Evolutionary conservation across 2,113 vertebrate genomes (phyloP), one percentile per base, ranked within the genome.

Genomic region (Perca schrenkii): DNA sequence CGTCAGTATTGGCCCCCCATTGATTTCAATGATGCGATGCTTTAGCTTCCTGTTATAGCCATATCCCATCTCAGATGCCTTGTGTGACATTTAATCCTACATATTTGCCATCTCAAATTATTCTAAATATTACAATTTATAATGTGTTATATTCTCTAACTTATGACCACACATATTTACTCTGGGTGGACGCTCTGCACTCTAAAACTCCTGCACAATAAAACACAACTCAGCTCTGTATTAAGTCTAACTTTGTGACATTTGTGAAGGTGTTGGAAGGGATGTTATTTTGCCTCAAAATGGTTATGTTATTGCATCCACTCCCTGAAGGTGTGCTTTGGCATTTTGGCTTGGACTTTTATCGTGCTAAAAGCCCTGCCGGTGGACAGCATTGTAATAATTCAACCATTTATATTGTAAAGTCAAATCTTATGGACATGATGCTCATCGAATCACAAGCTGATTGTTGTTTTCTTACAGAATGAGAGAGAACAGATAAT

Each of bases 401-500:
- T 36, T 63, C 21, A 71, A 36, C n/a, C 14, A 43, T 57, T 36
- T 57, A 17, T 52, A 40, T 16, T 16, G 1, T 67, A 4, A 19
- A 40, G 16, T 54, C 3, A 46, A 34, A 19, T 62, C 21, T 78
- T 10, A 53, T 49, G 6, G 13, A 49, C n/a, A 62, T 43, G 0
- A 56, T 50, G 16, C 36, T 16, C 2, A 8, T 4, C 58, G 6
- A 21, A 14, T 62, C 4, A 67, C 14, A 2, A 54, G 6, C 0
- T 58, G 15, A 47, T 10, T 22, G 0, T 16, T 74, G 19, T 72
- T 54, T 86, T 74, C 60, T 81, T 92, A 70, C 89, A 96, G 96
- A 96, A 96, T 66, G 96, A 96, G 74, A 89, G 96, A 52, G 96
- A 96, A 64, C 95, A 96, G 88, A 96, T 96, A 49, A 96, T 96